These are phyloP conservation scores for Pteronotus mesoamericanus DNA, from an alignment of 2,797 vertebrate species.

Conservation along the genomic window DNA sequence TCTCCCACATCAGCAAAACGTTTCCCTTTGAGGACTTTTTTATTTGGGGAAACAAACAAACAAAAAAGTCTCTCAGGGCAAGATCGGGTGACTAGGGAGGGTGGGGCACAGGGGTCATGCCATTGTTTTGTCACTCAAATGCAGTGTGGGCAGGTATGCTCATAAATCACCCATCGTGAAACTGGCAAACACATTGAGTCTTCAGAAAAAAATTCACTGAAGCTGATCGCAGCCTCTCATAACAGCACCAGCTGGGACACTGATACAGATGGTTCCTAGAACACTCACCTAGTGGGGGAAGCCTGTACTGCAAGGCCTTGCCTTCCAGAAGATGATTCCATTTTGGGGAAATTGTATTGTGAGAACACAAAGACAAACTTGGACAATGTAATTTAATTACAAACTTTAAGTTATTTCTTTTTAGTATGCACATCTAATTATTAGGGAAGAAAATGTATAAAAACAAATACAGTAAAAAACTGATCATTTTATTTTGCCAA, in stretches of 20 bases:
- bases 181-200: not conserved
- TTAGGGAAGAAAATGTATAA: not conserved
- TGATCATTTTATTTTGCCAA: not conserved
- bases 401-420: not conserved
- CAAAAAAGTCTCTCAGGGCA: too few species aligned
- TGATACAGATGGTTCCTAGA: not conserved
- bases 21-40: not conserved
- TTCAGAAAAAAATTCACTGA: not conserved
- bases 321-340: not conserved
- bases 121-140: too few species aligned
- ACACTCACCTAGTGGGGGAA: not conserved
- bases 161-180: not conserved
- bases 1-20: not conserved
- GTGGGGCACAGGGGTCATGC: too few species aligned
- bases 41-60: too few species aligned
- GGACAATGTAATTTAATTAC: not conserved
- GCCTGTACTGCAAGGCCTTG: not conserved
- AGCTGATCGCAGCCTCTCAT: not conserved
- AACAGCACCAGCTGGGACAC: not conserved
- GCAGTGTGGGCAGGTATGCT: too few species aligned
- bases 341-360: not conserved
- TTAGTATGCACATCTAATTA: not conserved
- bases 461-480: not conserved
- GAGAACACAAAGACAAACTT: not conserved
- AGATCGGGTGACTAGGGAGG: too few species aligned